These are phyloP conservation scores for Pangasianodon hypophthalmus DNA, from an alignment of 2,113 vertebrate species.

Conservation along the genomic window DNA sequence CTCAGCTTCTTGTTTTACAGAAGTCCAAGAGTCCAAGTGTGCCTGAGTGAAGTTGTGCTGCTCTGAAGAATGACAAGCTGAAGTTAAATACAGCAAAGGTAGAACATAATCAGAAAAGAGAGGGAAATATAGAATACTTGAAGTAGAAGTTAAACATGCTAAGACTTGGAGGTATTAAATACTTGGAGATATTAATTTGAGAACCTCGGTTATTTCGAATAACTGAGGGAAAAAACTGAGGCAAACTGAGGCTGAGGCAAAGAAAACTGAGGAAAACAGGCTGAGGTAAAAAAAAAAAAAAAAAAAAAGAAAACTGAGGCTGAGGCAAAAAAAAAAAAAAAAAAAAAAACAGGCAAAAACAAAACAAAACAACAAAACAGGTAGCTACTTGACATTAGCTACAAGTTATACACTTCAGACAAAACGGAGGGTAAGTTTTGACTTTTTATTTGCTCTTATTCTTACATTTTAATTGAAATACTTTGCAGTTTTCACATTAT, in stretches of 20 bases:
- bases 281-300: background rate
- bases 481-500: too few species aligned
- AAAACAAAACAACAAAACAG: too few species aligned
- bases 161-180: background rate
- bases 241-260: background rate
- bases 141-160: too few species aligned
- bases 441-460: background rate
- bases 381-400: too few species aligned
- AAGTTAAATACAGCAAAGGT: background rate
- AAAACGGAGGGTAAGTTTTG: too few species aligned
- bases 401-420: too few species aligned
- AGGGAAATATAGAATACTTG: too few species aligned
- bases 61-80: background rate
- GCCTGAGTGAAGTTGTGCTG: conserved; percentile 1
- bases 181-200: background rate
- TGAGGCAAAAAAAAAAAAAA: too few species aligned
- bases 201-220: background rate
- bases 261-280: too few species aligned
- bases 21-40: background rate
- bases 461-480: background rate
- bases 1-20: conserved; percentile 14
- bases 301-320: too few species aligned
- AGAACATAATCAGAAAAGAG: background rate
- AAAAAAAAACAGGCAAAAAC: too few species aligned
- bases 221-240: background rate